phyloP scores from a whole-genome alignment of 2,113 vertebrate genomes.

The Stegastes partitus region DNA sequence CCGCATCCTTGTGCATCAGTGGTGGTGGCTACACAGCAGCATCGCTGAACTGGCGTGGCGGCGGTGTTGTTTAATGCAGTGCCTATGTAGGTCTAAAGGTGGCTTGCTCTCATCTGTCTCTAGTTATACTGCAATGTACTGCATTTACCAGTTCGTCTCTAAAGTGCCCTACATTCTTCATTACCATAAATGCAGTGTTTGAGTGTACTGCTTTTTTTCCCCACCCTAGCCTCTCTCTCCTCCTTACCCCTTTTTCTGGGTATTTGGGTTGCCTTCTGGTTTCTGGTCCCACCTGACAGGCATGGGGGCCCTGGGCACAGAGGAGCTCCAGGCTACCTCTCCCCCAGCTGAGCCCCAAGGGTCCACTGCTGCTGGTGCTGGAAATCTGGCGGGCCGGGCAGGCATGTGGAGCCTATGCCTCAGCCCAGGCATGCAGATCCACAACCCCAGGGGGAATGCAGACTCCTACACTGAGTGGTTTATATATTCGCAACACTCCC shows the following conservation, averaged over 20 bases:
- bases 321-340: conserved; percentile 52
- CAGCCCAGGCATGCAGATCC: conserved; percentile 66
- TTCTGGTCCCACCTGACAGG: conserved; percentile 54
- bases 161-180: background rate
- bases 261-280: conserved; percentile 61
- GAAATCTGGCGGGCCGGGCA: conserved; percentile 55
- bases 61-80: too few relatives aligned
- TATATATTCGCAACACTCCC: conserved; percentile 72
- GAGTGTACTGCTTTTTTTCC: background rate
- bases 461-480: conserved; percentile 59
- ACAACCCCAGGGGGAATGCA: conserved; percentile 51
- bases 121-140: background rate
- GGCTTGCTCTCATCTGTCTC: background rate
- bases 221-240: background rate
- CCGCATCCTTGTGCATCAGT: background rate
- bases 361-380: conserved; percentile 58
- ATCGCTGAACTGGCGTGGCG: background rate
- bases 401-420: conserved; percentile 54
- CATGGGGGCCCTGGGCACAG: conserved; percentile 34
- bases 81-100: background rate
- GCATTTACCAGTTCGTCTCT: background rate
- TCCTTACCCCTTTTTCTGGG: background rate
- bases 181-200: conserved; percentile 7
- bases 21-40: background rate
- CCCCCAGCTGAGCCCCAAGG: conserved; percentile 54